phyloP scores from a whole-genome alignment of 2,888 invertebrate genomes.

The Lasioglossum malachurum region DNA sequence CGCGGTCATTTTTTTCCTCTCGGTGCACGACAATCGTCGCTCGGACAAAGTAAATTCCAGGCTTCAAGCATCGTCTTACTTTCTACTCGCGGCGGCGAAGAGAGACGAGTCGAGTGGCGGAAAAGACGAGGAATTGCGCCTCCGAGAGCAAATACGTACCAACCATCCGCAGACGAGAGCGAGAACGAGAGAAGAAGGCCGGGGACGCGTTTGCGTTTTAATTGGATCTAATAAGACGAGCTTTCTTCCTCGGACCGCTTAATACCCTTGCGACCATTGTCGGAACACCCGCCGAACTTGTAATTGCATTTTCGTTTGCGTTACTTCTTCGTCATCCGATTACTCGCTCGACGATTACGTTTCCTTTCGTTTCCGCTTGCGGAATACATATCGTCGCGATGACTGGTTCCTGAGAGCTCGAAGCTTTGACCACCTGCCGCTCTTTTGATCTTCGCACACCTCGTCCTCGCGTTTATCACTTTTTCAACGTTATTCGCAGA shows the following conservation, averaged over 20 bases:
- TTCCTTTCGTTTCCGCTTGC: not conserved
- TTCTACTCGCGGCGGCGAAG: not conserved
- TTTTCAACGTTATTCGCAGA: no score
- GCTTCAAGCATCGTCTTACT: constrained; percentile 10
- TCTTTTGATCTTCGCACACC: not conserved
- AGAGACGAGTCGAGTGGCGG: not conserved
- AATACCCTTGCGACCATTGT: not conserved
- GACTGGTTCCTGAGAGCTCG: not conserved
- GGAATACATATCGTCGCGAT: not conserved
- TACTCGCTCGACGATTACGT: not conserved
- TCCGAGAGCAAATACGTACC: not conserved
- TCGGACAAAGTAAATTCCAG: constrained; percentile 18
- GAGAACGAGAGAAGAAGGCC: not conserved
- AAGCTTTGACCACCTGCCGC: not conserved
- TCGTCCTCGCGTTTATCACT: not conserved
- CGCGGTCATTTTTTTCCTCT: constrained; percentile 21
- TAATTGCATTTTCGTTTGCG: constrained; percentile 3
- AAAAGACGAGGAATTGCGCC: not conserved
- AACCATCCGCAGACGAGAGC: not conserved
- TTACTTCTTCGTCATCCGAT: not conserved
- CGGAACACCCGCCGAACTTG: not conserved
- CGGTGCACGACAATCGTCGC: not conserved
- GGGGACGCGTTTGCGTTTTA: constrained; percentile 15
- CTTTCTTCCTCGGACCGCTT: not conserved
- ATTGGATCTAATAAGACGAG: constrained; percentile 16